phyloP scores from a whole-genome alignment of 2,888 invertebrate species.

The Netelia melanura region DNA sequence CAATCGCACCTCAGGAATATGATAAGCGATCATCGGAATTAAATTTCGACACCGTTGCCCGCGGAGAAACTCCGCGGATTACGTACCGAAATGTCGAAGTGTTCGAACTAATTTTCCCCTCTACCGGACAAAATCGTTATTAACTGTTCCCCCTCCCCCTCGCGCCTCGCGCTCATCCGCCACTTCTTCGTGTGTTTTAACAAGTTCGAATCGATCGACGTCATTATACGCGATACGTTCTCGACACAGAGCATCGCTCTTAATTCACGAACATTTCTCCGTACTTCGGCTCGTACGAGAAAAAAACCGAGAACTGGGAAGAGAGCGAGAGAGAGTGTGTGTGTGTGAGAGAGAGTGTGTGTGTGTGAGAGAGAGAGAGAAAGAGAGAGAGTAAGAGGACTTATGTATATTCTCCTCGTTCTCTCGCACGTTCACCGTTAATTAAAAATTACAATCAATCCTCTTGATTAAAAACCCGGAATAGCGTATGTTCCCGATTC shows the following conservation, averaged over 20 bases:
- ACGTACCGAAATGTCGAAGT: background rate
- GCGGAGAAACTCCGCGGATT: background rate
- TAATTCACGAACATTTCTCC: constrained; percentile 40
- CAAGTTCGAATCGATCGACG: background rate
- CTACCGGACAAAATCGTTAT: background rate
- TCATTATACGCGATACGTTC: background rate
- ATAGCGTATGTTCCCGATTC: constrained; percentile 56
- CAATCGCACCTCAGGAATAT: no score
- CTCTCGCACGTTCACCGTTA: constrained; percentile 56
- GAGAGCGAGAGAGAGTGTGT: background rate
- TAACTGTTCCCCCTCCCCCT: background rate
- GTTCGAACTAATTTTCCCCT: background rate
- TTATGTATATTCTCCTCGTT: constrained; percentile 45
- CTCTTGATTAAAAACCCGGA: constrained; percentile 66
- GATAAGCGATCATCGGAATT: no score
- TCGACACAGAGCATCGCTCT: background rate
- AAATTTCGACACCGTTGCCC: no score
- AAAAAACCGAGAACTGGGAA: background rate
- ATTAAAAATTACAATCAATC: constrained; percentile 69
- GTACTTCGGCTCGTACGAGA: constrained; percentile 33
- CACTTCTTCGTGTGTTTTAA: background rate
- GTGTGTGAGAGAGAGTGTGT: background rate
- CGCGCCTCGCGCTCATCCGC: no score
- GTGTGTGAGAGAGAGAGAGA: background rate
- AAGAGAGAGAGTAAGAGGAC: background rate